Base-by-base conservation (phyloP, 2,797 vertebrate genomes). In the Champsocephalus esox region DNA sequence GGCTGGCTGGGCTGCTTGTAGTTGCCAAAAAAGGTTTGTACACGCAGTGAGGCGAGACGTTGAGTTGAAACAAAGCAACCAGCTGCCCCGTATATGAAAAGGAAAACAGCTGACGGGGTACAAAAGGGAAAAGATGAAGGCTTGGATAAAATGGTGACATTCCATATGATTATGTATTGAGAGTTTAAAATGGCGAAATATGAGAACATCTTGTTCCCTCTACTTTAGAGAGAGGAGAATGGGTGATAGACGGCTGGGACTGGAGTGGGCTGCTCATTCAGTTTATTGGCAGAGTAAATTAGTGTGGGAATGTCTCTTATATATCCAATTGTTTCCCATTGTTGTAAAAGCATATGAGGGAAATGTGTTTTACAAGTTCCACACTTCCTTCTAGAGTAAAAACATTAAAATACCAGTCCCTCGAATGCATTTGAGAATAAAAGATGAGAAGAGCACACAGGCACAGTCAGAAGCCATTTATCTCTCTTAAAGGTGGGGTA, bases 21-120 rank as follows among this genome's bases (percentile, higher is more conserved):
- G 85, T 87, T 90, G 90, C 90, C 87, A 91, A 88, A 83, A 84
- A 86, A 81, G 73, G 82, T 87, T 86, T 88, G 81, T 85, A 83
- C 77, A 82, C 10, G 79, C 82, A 21, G 76, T 17, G 80, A 79
- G 60, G 85, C 77, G 60, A 88, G 85, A 85, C 75, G 51, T 79
- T 48, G 79, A 84, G 75, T 88, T 84, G 82, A 82, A 84, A 78
- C 83, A 85, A 87, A 63, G 68, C 74, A 83, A 82, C 81, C 78
- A 80, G 86, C 86, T 79, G 84, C 66, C 79, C 48, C 54, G 74
- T 84, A 62, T 70, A 70, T 50, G 64, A 65, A 76, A 66, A 84
- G 34, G 66, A 46, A 73, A 87, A 66, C 17, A 60, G 75, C 67
- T 62, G 57, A 77, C 67, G 12, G 54, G 75, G 67, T 73, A 60